A percentile compares a stretch with the other conserved stretches of the same genome.
phyloP scores from a whole-genome alignment of 2,113 vertebrate species.

The Oryzias woworae region DNA sequence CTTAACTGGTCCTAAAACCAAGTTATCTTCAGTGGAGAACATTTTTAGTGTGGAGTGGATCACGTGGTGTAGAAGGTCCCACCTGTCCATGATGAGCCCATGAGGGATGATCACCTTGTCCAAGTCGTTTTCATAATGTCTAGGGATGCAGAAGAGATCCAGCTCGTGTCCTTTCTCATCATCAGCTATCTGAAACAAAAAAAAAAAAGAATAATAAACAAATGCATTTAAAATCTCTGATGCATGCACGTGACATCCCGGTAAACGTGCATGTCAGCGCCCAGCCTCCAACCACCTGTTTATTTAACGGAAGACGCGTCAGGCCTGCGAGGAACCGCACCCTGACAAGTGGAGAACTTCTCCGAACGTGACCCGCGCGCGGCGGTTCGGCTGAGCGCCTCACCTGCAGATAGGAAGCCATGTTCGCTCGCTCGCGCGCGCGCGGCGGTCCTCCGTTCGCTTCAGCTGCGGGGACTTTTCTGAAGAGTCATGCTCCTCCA shows the following conservation, averaged over 20 bases:
- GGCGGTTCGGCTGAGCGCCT: slow-evolving; percentile 14
- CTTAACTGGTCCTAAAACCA: too few species aligned
- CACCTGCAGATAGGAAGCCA: slow-evolving; percentile 78
- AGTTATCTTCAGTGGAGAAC: background rate
- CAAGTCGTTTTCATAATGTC: slow-evolving; percentile 80
- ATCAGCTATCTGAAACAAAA: slow-evolving; percentile 72
- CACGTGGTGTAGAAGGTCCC: slow-evolving; percentile 10
- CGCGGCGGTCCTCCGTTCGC: slow-evolving; percentile 16
- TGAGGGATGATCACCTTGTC: slow-evolving; percentile 84
- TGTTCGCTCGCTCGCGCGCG: slow-evolving; percentile 23
- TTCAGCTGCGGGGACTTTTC: slow-evolving; percentile 25
- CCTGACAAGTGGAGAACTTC: slow-evolving; percentile 43
- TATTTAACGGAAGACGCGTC: background rate
- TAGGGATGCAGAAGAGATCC: slow-evolving; percentile 81
- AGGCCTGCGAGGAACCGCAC: slow-evolving; percentile 32
- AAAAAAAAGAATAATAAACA: background rate
- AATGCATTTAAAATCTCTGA: background rate
- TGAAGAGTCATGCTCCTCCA: slow-evolving; percentile 46
- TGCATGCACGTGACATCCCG: slow-evolving; percentile 11
- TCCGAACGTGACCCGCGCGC: background rate
- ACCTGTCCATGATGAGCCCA: slow-evolving; percentile 85
- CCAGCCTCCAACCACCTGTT: slow-evolving; percentile 55
- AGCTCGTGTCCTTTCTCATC: slow-evolving; percentile 77
- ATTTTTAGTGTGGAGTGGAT: background rate
- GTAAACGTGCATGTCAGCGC: slow-evolving; percentile 9